A percentile compares a stretch with the other conserved stretches of the same genome.
These are phyloP conservation scores for Tenthredo livida DNA, from an alignment of 2,888 invertebrate genomes.

Conservation along the genomic window DNA sequence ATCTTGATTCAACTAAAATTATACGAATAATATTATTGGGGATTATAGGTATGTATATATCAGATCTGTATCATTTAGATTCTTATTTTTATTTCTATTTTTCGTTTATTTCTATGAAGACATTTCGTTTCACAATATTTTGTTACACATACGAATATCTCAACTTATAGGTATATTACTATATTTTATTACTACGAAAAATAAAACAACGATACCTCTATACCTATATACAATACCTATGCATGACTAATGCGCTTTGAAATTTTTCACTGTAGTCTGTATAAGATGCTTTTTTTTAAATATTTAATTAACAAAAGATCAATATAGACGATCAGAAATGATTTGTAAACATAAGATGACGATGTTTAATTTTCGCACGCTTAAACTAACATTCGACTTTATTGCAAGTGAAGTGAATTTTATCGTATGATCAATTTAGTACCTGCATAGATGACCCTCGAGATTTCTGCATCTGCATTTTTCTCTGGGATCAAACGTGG, in stretches of 20 bases:
- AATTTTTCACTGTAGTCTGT: not conserved
- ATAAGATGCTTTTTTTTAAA: not conserved
- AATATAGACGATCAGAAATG: not conserved
- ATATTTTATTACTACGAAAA: too few species aligned
- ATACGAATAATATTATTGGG: not conserved
- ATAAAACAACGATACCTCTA: not conserved
- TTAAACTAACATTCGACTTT: not conserved
- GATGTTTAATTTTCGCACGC: not conserved
- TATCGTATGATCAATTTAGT: too few species aligned
- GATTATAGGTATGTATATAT: not conserved
- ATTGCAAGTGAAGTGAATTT: too few species aligned
- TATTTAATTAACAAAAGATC: not conserved
- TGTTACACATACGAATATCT: too few species aligned
- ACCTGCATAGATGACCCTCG: too few species aligned
- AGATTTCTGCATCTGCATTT: too few species aligned
- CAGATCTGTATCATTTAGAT: not conserved
- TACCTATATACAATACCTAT: too few species aligned
- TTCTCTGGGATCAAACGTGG: too few species aligned
- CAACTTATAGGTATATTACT: too few species aligned
- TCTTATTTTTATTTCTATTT: not conserved
- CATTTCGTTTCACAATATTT: not conserved
- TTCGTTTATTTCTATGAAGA: not conserved
- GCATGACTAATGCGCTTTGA: too few species aligned
- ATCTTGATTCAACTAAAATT: not conserved
- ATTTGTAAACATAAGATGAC: not conserved